Conservation (phyloP, 2,113 vertebrate genomes). For the Dermatemys mawii region DNA sequence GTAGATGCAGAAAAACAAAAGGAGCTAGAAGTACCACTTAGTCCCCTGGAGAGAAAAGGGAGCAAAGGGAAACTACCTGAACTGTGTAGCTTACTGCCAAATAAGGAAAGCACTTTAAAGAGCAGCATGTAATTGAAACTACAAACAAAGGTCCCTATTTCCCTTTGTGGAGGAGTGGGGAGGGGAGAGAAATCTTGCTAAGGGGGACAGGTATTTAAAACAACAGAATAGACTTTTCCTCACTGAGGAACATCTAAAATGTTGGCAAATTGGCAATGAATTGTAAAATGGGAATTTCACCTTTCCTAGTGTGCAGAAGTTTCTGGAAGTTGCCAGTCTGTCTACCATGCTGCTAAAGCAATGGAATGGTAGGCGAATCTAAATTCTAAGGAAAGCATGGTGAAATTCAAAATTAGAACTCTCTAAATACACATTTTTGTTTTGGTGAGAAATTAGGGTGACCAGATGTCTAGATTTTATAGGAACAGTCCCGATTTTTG, state of each 20-base stretch:
- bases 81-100: not conserved
- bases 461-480: too few relatives aligned
- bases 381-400: not conserved
- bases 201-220: not conserved
- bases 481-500: too few relatives aligned
- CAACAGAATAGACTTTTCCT: conserved; percentile 9
- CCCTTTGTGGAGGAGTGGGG: not conserved
- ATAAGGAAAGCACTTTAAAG: conserved; percentile 16
- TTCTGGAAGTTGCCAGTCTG: not conserved
- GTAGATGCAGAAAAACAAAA: conserved; percentile 6
- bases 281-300: not conserved
- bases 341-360: not conserved
- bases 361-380: not conserved
- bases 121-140: not conserved
- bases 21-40: not conserved
- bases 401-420: not conserved
- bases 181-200: not conserved
- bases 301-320: not conserved
- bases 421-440: not conserved
- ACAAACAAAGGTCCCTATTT: not conserved
- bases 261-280: not conserved
- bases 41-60: conserved; percentile 16
- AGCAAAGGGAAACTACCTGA: not conserved
- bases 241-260: not conserved
- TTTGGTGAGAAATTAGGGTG: not conserved